Base-by-base conservation (phyloP, 2,888 invertebrate genomes). In the Drosophila mimica region DNA sequence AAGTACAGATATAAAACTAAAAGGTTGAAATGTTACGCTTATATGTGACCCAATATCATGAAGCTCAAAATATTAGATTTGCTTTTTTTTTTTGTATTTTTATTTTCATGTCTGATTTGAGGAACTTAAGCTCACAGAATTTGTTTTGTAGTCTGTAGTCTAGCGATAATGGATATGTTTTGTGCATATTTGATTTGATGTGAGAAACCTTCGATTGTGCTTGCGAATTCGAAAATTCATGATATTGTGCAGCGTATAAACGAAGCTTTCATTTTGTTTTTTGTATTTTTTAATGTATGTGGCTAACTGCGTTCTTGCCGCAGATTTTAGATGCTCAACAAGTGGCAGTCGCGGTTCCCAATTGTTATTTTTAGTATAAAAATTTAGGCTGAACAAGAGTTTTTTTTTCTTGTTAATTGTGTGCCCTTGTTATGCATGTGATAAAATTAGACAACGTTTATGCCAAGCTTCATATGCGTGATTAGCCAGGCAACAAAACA, bases 271-370 rank as follows among this genome's bases (percentile, higher is more conserved):
- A 17, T 53, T 31, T 11, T 33, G 25, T 3, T 31, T n/a, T 56
- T 49, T 38, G 25, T 56, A 54, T n/a, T 40, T 40, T 17, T 40
- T n/a, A 4, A 25, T 20, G 17, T n/a, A 20, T 52, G 33, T 33
- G 43, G 30, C 46, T 66, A 75, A 60, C 82, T 84, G 83, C 82
- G 82, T 68, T 52, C 79, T 43, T 57, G 79, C 82, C 84, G 82
- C 84, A 82, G 79, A 64, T 59, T 52, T 62, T 54, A 30, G 59
- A 69, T 81, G 83, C 72, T 46, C 78, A 81, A 85, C 68, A 85
- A 76, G 74, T 43, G 60, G 58, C 68, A 49, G 17, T 63, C 56
- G 40, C 11, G 48, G 13, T 36, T 46, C 46, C 25, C 54, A 43
- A 43, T 28, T 54, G 40, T 11, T 38, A 33, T 62, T 57, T 46